Evolutionary conservation across 1,140 invertebrate genomes (phyloP).

Genomic region (Lamellibrachia luymesi): DNA sequence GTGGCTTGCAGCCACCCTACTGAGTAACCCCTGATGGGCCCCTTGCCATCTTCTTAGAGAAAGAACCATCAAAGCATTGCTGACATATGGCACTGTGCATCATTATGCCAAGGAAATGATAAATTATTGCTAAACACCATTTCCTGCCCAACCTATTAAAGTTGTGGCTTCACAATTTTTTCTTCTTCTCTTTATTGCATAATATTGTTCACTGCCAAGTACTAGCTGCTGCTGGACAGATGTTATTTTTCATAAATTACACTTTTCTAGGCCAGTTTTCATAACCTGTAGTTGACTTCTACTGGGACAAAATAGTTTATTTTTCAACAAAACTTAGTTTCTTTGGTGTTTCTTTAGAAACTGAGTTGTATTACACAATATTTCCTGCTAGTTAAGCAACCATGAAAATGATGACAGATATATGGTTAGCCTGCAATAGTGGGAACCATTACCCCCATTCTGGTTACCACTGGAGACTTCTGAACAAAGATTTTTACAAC

Average conservation of each 20-base stretch:
- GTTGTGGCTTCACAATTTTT: neutral
- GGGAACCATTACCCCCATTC: neutral
- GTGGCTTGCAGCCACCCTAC: neutral
- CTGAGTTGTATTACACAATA: neutral
- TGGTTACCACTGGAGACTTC: too few relatives aligned
- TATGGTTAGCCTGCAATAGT: neutral
- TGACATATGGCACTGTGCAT: neutral
- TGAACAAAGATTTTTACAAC: neutral
- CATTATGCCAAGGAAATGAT: neutral
- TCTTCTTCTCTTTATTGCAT: neutral
- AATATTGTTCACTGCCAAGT: neutral
- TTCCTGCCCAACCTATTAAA: neutral
- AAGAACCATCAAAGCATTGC: neutral
- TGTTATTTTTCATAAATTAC: neutral
- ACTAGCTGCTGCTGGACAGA: neutral
- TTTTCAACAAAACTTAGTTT: neutral
- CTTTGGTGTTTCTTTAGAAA: neutral
- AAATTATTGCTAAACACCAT: neutral
- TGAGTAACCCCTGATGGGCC: neutral
- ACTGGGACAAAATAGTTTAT: neutral
- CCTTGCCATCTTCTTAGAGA: neutral
- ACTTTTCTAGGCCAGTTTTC: neutral
- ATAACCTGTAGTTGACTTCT: neutral
- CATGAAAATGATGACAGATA: neutral
- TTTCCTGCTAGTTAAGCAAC: neutral